Percentiles rank a stretch among this genome's conserved stretches.
These are phyloP conservation scores for Drosophila acutilabella DNA, from an alignment of 2,888 invertebrate species.

Conservation along the genomic window DNA sequence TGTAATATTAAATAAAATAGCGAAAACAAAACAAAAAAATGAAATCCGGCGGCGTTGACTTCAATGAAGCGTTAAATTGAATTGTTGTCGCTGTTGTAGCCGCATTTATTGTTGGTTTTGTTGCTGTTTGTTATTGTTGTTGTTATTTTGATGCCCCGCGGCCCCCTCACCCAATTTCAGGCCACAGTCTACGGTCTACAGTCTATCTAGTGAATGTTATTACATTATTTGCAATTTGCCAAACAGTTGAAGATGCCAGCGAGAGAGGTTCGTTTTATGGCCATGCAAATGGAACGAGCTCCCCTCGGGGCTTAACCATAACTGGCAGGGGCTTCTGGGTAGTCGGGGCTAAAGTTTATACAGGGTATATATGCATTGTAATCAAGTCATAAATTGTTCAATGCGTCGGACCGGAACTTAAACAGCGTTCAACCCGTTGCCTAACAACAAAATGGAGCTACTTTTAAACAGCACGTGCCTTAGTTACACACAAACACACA, in stretches of 20 bases:
- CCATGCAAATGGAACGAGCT: constrained; percentile 54
- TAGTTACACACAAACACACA: constrained; percentile 11
- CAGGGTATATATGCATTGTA: constrained; percentile 60
- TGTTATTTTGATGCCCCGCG: constrained; percentile 4
- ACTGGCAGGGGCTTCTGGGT: neutral
- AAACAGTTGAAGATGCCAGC: constrained; percentile 48
- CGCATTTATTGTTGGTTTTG: constrained; percentile 50
- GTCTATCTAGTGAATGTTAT: constrained; percentile 56
- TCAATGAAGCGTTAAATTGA: constrained; percentile 76
- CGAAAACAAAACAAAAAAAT: constrained; percentile 38
- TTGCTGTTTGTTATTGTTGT: neutral
- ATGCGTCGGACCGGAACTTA: constrained; percentile 61
- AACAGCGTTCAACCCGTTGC: constrained; percentile 58
- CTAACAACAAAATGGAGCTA: constrained; percentile 58
- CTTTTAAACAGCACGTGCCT: constrained; percentile 62
- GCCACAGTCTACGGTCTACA: constrained; percentile 23
- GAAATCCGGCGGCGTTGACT: constrained; percentile 37
- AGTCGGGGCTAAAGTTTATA: neutral
- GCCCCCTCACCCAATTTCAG: constrained; percentile 25
- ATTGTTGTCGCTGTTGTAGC: constrained; percentile 70
- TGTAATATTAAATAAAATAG: constrained; percentile 25
- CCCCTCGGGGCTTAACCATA: constrained; percentile 9
- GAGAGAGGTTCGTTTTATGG: constrained; percentile 43
- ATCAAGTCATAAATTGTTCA: constrained; percentile 78
- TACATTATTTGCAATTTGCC: constrained; percentile 74